Evolutionary conservation across 2,797 vertebrate genomes (phyloP).

Genomic region (Limnodromus scolopaceus): DNA sequence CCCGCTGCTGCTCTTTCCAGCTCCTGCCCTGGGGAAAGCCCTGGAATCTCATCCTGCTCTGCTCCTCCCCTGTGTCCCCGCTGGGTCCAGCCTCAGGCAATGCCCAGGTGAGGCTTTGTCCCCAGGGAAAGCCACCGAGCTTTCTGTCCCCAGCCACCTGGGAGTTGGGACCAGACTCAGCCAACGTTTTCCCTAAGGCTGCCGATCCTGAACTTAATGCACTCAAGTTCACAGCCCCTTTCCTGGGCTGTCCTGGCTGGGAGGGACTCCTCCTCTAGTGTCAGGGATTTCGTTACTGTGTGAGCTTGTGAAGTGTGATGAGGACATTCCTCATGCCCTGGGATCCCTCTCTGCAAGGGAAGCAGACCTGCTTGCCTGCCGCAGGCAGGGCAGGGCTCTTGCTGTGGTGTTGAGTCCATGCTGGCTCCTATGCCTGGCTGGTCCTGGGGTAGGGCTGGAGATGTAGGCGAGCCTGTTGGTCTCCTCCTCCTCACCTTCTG

Average conservation of each 20-base stretch:
- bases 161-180: not conserved
- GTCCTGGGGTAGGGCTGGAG: not conserved
- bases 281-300: not conserved
- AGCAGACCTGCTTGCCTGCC: not conserved
- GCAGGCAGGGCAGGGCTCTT: not conserved
- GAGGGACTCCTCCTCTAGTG: not conserved
- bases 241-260: not conserved
- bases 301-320: not conserved
- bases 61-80: rapidly evolving
- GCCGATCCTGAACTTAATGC: not conserved
- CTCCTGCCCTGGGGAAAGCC: not conserved
- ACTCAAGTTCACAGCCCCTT: not conserved
- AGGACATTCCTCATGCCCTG: not conserved
- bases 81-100: not conserved
- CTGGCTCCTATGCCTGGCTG: not conserved
- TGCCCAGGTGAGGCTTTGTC: not conserved
- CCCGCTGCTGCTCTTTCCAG: not conserved
- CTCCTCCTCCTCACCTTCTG: not conserved
- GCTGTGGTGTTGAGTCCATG: not conserved
- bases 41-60: not conserved
- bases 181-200: not conserved
- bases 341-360: not conserved
- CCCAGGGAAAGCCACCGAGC: not conserved
- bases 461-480: not conserved
- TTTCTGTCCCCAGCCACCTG: not conserved